Conservation (phyloP, 2,888 invertebrate genomes). For the Ectemnius cavifrons region DNA sequence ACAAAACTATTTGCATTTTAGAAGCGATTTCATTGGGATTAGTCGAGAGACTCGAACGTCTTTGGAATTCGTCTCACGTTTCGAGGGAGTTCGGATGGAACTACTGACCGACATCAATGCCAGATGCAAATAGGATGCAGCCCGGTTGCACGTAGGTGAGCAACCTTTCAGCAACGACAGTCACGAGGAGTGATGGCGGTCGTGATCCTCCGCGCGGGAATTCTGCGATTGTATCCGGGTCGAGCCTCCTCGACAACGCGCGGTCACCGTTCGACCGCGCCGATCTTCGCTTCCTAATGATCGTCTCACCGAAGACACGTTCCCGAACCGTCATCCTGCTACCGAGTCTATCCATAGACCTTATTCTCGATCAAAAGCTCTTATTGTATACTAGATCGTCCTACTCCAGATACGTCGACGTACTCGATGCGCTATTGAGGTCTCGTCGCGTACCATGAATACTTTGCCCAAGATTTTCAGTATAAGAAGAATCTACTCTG, state of each 20-base stretch:
- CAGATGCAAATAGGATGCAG: constrained; percentile 41
- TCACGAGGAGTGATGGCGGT: constrained; percentile 64
- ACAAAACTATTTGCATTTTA: no score
- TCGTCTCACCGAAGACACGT: constrained; percentile 51
- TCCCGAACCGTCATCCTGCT: constrained; percentile 18
- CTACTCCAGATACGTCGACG: background rate
- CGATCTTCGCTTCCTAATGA: constrained; percentile 57
- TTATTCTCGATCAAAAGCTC: constrained; percentile 11
- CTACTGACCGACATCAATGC: constrained; percentile 49
- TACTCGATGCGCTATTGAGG: no score
- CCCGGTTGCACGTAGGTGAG: constrained; percentile 35
- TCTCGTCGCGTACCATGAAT: no score
- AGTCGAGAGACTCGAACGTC: no score
- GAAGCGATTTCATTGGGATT: no score
- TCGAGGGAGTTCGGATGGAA: constrained; percentile 39
- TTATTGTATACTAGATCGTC: constrained; percentile 16
- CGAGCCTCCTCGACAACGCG: constrained; percentile 48
- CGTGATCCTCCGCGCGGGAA: constrained; percentile 62
- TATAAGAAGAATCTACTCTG: no score
- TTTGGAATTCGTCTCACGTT: background rate
- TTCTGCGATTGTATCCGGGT: constrained; percentile 70
- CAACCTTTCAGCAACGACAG: constrained; percentile 65
- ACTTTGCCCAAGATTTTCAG: no score
- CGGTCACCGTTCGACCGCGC: constrained; percentile 40
- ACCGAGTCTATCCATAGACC: constrained; percentile 10